Base-by-base conservation (phyloP, 2,113 vertebrate species). In the Centropus unirufus region DNA sequence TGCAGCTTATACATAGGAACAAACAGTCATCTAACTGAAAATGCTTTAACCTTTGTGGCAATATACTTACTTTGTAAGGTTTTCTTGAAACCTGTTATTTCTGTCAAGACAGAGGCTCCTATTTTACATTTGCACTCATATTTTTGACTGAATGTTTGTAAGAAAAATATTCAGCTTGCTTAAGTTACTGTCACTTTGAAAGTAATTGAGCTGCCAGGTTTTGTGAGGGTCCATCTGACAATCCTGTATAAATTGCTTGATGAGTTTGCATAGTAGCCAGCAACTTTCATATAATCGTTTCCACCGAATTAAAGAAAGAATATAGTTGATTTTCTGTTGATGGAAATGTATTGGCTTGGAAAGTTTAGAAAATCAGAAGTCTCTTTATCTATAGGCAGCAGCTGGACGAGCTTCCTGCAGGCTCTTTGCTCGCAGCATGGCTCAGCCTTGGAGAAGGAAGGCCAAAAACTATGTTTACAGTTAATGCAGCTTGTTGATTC, bases 71-170 rank as follows among this genome's bases (percentile, higher is more conserved):
- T 72, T 87, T 21, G 6, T 36, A 54, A 87, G 32, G 12, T 66
- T 89, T 93, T 79, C 34, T 69, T 88, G 44, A 89, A 93, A 80
- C 23, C 39, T 90, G 29, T 80, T 85, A 52, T 51, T 93, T 90
- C 70, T 77, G 34, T 54, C 55, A 89, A 69, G 81, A 36, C 34
- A 64, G 61, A 66, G 52, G 19, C 57, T 91, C n/a, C 34, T 55
- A 4, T 83, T 92, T 75, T 78, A 42, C 80, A 20, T 79, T 93
- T 91, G 51, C 15, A 32, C 14, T 95, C 6, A 1, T 30, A 49
- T 76, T 95, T 95, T 87, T 87, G 51, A 47, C 39, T 76, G 46
- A 54, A 55, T 18, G 3, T 83, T 90, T 68, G 27, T 73, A 83
- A 95, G 72, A 55, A 79, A 80, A 82, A 51, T 18, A 47, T 32